Evolutionary conservation across 2,888 invertebrate species (phyloP).

Genomic region (Caenorhabditis imperialis): DNA sequence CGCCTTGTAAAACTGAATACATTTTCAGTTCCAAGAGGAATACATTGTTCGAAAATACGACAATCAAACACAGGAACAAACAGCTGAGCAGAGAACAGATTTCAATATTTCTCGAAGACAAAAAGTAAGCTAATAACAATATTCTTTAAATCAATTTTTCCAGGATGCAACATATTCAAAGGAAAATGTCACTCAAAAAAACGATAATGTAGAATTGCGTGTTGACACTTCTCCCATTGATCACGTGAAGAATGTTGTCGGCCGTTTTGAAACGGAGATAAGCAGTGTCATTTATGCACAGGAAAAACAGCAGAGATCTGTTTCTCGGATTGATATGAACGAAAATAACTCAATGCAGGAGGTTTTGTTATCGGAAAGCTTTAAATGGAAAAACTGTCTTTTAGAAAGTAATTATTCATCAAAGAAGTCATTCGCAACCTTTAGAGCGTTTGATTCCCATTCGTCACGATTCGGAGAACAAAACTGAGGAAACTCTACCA

Average conservation of each 20-base stretch:
- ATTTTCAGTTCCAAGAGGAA: slow-evolving; percentile 56
- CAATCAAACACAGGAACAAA: slow-evolving; percentile 10
- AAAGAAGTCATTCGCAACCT: slow-evolving; percentile 14
- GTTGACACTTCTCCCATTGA: slow-evolving; percentile 49
- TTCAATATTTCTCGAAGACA: too few relatives aligned
- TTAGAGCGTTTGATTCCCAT: slow-evolving; percentile 10
- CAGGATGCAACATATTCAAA: too few relatives aligned
- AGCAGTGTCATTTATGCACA: slow-evolving; percentile 17
- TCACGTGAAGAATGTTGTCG: slow-evolving; percentile 56
- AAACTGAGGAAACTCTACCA: too few relatives aligned
- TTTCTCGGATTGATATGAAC: slow-evolving; percentile 50
- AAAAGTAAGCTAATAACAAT: too few relatives aligned
- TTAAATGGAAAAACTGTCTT: background rate
- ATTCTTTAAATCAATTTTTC: too few relatives aligned
- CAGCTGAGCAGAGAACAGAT: too few relatives aligned
- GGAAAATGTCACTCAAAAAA: slow-evolving; percentile 4
- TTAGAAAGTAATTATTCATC: slow-evolving; percentile 27
- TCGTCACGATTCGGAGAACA: too few relatives aligned
- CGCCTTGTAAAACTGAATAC: too few relatives aligned
- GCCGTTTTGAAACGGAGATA: slow-evolving; percentile 51
- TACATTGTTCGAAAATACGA: slow-evolving; percentile 27
- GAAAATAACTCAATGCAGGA: slow-evolving; percentile 16
- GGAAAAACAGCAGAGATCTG: slow-evolving; percentile 20
- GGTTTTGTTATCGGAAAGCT: background rate
- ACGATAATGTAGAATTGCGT: slow-evolving; percentile 11